Percentiles rank a stretch among this genome's conserved stretches.
These are phyloP conservation scores for Plemyria rubiginata DNA, from an alignment of 2,888 invertebrate species.

Conservation along the genomic window DNA sequence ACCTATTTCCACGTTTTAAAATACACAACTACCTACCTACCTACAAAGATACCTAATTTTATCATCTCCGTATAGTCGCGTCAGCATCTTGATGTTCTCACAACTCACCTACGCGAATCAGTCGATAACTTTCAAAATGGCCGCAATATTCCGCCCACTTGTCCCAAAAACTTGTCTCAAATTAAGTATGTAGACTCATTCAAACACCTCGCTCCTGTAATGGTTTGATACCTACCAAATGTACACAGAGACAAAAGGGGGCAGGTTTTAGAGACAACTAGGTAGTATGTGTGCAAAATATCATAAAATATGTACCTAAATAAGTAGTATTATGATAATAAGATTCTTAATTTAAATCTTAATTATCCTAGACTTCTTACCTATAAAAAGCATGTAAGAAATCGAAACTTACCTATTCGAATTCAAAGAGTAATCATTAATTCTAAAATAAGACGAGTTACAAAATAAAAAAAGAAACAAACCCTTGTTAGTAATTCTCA, in stretches of 20 bases:
- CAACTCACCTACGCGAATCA: conserved; percentile 73
- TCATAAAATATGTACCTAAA: no score
- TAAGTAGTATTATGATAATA: no score
- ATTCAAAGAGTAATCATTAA: not conserved
- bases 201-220: conserved; percentile 48
- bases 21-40: no score
- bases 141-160: conserved; percentile 72
- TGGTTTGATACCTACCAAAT: conserved; percentile 39
- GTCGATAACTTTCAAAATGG: conserved; percentile 71
- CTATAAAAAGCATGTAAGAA: not conserved
- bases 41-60: not conserved
- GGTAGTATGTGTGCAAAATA: conserved; percentile 9
- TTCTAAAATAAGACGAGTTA: conserved; percentile 1
- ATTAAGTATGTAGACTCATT: conserved; percentile 51
- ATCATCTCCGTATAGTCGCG: conserved; percentile 36
- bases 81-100: conserved; percentile 61
- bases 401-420: not conserved
- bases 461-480: conserved; percentile 4
- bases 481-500: conserved; percentile 10
- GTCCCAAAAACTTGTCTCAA: conserved; percentile 54
- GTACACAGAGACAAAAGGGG: conserved; percentile 3
- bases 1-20: no score
- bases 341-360: not conserved
- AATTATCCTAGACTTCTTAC: not conserved
- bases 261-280: not conserved